Base-by-base conservation (phyloP, 2,888 invertebrate species). In the Dasysyrphus tricinctus region DNA sequence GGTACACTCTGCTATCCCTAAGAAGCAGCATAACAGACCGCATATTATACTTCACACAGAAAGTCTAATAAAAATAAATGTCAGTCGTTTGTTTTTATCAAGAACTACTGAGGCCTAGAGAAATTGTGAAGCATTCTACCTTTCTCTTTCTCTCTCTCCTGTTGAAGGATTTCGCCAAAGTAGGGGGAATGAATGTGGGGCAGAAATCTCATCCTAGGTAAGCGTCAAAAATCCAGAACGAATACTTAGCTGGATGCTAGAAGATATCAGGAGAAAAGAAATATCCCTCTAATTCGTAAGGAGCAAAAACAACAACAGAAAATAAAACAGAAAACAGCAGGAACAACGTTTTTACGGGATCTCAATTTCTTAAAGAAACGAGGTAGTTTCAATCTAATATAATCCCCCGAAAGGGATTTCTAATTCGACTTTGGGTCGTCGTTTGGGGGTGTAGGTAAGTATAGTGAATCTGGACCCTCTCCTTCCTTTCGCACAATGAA, bases 21-120 rank as follows among this genome's bases (percentile, higher is more conserved):
- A 37, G 49, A 67, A 77, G 47, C 56, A 77, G 5, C 47, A 67
- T 49, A 67, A 67, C 49, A 49, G 19, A 49, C 49, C 65, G 54
- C 54, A 67, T 67, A 67, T 80, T 67, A 67, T 80, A 88, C 80
- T 84, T 88, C 84, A 84, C 79, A 88, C 78, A 77, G 88, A 85
- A 88, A 88, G 92, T 90, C 90, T 92, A 92, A 92, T 92, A 92
- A 92, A 92, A 92, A 92, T 91, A 92, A 92, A 92, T 92, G 92
- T 92, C 90, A 90, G 92, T 92, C 91, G 92, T 92, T 92, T 91
- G 91, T 92, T 92, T 92, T 91, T 91, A 90, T 91, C 91, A 91
- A 89, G 90, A 89, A 88, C 88, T 84, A 86, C 82, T 82, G 86
- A 86, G 74, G 86, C 86, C 86, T 86, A 86, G 86, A 80, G 80